Percentiles rank a stretch among this genome's conserved stretches.
These are phyloP conservation scores for Thyatira batis DNA, from an alignment of 2,888 invertebrate genomes.

Conservation along the genomic window DNA sequence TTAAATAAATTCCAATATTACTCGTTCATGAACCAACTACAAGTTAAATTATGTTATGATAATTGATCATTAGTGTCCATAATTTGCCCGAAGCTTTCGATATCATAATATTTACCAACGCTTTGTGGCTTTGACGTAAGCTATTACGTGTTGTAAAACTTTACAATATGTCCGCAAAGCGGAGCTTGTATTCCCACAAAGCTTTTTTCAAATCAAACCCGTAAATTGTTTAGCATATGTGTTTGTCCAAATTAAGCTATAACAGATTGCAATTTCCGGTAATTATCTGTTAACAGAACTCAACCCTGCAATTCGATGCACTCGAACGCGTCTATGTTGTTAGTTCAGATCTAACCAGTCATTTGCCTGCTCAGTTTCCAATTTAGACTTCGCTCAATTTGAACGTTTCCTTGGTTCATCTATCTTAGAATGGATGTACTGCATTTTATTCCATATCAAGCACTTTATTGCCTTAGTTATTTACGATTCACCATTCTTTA, in stretches of 20 bases:
- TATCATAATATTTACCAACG: background rate
- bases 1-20: background rate
- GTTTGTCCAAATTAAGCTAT: background rate
- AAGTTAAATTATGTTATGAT: background rate
- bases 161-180: too few relatives aligned
- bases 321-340: background rate
- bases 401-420: too few relatives aligned
- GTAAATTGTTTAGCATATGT: background rate
- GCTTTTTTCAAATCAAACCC: too few relatives aligned
- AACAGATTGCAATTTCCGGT: background rate
- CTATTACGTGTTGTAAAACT: too few relatives aligned
- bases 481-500: background rate
- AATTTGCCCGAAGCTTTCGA: background rate
- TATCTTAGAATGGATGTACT: too few relatives aligned
- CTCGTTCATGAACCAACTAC: background rate
- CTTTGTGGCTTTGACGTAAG: background rate
- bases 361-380: background rate
- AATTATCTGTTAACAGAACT: background rate
- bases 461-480: too few relatives aligned
- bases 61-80: background rate
- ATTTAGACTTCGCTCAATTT: background rate
- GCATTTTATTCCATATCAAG: too few relatives aligned
- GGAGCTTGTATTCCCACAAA: too few relatives aligned
- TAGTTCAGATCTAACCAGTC: background rate
- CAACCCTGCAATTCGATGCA: background rate